phyloP scores from a whole-genome alignment of 2,888 invertebrate species.

The Drosophila buzzatii region DNA sequence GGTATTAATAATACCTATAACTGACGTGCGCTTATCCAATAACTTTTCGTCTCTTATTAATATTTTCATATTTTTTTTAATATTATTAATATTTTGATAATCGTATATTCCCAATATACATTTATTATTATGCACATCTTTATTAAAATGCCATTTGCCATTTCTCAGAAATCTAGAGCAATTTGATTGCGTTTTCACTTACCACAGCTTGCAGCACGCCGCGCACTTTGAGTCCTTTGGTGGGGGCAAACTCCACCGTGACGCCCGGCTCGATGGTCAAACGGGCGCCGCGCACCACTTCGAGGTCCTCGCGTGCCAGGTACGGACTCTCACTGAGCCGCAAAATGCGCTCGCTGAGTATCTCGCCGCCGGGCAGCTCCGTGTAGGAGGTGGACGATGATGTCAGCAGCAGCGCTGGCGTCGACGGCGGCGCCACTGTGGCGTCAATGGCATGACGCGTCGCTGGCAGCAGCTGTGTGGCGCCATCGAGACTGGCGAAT shows the following conservation, averaged over 20 bases:
- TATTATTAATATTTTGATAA: accelerated
- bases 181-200: slow-evolving; percentile 84
- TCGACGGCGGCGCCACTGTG: slow-evolving; percentile 72
- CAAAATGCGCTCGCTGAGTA: slow-evolving; percentile 83
- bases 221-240: slow-evolving; percentile 96
- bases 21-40: neutral
- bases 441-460: slow-evolving; percentile 68
- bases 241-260: slow-evolving; percentile 94
- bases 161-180: neutral
- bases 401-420: slow-evolving; percentile 63
- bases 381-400: slow-evolving; percentile 72
- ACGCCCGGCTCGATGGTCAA: slow-evolving; percentile 96
- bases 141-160: neutral
- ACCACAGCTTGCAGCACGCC: slow-evolving; percentile 96
- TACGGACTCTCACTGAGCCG: slow-evolving; percentile 89
- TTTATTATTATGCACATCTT: slow-evolving; percentile 15
- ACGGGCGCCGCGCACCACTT: slow-evolving; percentile 91
- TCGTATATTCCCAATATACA: neutral
- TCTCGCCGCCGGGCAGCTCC: slow-evolving; percentile 83
- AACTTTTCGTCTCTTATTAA: neutral
- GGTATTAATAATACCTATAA: neutral
- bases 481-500: slow-evolving; percentile 82
- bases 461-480: slow-evolving; percentile 73
- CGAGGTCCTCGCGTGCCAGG: slow-evolving; percentile 91
- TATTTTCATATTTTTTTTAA: neutral